Percentiles rank a stretch among this genome's conserved stretches.
Evolutionary conservation across 2,113 vertebrate genomes (phyloP).

Genomic region (Bambusicola thoracicus): DNA sequence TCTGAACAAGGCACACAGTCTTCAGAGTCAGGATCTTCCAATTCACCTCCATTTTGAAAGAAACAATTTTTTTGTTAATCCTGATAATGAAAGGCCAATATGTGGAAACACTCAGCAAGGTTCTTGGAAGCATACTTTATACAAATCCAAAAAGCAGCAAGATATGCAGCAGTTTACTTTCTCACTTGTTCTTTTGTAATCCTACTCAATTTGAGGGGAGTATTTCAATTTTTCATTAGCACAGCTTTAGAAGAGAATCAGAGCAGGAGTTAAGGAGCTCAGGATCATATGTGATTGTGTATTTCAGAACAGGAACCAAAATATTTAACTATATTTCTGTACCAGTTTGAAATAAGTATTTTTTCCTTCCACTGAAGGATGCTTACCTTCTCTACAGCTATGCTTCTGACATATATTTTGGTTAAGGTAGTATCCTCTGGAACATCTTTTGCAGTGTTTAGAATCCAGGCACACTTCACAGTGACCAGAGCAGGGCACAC

Average conservation of each 20-base stretch:
- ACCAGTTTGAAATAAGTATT: neutral
- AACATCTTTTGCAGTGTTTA: conserved; percentile 80
- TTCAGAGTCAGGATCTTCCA: conserved; percentile 75
- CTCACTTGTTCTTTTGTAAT: neutral
- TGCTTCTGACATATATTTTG: conserved; percentile 80
- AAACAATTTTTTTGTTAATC: neutral
- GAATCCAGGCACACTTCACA: conserved; percentile 80
- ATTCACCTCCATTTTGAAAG: conserved; percentile 76
- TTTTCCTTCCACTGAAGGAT: neutral
- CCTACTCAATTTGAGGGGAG: neutral
- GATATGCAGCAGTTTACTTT: neutral
- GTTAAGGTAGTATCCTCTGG: conserved; percentile 70
- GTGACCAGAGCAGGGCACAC: conserved; percentile 79
- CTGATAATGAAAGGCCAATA: neutral
- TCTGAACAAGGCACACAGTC: conserved; percentile 86
- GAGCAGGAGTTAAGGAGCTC: neutral
- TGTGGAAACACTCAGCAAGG: neutral
- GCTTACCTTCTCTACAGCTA: conserved; percentile 82
- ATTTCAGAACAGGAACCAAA: neutral
- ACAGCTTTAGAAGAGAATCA: neutral
- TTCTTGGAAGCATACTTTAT: neutral
- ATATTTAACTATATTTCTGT: neutral
- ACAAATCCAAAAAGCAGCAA: neutral
- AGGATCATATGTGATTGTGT: neutral
- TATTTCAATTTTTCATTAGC: neutral